A percentile compares a stretch with the other conserved stretches of the same genome.
Conservation (phyloP, 2,113 vertebrate species). For the Thamnophis sirtalis region DNA sequence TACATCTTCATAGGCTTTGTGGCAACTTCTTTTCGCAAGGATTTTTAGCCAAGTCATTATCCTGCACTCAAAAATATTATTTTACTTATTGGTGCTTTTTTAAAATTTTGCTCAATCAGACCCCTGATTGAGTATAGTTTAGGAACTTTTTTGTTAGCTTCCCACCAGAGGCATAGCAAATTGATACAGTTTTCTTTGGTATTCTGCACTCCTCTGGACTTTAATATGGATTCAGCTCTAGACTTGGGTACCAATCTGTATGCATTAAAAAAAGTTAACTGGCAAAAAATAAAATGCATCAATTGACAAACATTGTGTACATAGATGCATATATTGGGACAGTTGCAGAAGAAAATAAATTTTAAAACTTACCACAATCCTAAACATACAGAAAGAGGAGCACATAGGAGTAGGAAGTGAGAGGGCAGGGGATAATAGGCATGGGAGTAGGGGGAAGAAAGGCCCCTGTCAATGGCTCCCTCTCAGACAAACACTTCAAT, state of each 20-base stretch:
- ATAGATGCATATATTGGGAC: background rate
- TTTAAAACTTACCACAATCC: background rate
- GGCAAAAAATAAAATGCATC: background rate
- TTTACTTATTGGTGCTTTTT: background rate
- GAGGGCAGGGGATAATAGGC: too few relatives aligned
- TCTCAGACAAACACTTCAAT: too few relatives aligned
- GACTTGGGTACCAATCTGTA: background rate
- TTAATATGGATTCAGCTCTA: background rate
- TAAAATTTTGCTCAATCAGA: constrained; percentile 32
- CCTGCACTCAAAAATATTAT: constrained; percentile 41
- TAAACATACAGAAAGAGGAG: background rate
- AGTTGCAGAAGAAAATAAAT: background rate
- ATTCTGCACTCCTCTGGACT: background rate
- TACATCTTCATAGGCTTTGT: constrained; percentile 25
- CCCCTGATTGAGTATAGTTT: constrained; percentile 1
- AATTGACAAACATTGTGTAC: background rate
- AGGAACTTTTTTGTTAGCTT: constrained; percentile 33
- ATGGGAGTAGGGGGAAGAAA: too few relatives aligned
- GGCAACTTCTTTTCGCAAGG: constrained; percentile 37
- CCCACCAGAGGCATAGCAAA: constrained; percentile 27
- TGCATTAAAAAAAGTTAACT: background rate
- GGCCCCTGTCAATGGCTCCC: too few relatives aligned
- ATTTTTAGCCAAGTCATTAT: constrained; percentile 45
- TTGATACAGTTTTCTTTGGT: background rate
- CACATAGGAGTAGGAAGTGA: too few relatives aligned